Evolutionary conservation across 1,140 invertebrate species (phyloP).

Genomic region (Lycorma delicatula): DNA sequence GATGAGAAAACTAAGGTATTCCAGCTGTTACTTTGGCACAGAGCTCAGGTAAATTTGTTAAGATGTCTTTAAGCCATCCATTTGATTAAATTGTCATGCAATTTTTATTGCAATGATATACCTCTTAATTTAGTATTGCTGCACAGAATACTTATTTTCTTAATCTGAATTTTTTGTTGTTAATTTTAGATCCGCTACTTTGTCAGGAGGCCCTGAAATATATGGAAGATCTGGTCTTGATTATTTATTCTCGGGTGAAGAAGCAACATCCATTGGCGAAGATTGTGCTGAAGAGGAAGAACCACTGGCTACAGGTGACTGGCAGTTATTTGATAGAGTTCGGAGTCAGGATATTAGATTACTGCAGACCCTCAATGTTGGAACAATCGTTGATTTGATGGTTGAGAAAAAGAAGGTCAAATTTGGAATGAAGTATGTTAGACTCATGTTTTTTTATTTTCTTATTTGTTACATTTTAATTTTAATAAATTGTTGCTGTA

Average conservation of each 20-base stretch:
- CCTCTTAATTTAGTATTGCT: no score
- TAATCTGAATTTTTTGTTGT: no score
- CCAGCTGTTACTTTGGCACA: no score
- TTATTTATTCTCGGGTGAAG: slow-evolving; percentile 40
- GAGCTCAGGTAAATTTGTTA: no score
- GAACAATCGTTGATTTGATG: slow-evolving; percentile 77
- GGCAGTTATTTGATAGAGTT: slow-evolving; percentile 55
- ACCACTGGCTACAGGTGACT: slow-evolving; percentile 34
- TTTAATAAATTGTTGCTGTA: slow-evolving; percentile 1
- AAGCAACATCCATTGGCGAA: no score
- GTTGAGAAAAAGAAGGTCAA: slow-evolving; percentile 84
- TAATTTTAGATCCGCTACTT: slow-evolving; percentile 50
- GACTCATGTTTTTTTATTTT: slow-evolving; percentile 19
- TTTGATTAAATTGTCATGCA: no score
- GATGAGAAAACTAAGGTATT: no score
- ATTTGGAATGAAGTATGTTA: slow-evolving; percentile 68
- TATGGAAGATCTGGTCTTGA: slow-evolving; percentile 55
- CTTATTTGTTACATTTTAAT: slow-evolving; percentile 13
- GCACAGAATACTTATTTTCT: no score
- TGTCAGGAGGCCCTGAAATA: slow-evolving; percentile 65
- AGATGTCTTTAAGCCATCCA: no score
- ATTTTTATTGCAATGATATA: no score
- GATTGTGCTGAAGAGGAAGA: slow-evolving; percentile 30
- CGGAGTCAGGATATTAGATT: slow-evolving; percentile 65
- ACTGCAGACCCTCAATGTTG: slow-evolving; percentile 60